phyloP scores from a whole-genome alignment of 92 coral and sea anemone genomes.

The Metridium senile region DNA sequence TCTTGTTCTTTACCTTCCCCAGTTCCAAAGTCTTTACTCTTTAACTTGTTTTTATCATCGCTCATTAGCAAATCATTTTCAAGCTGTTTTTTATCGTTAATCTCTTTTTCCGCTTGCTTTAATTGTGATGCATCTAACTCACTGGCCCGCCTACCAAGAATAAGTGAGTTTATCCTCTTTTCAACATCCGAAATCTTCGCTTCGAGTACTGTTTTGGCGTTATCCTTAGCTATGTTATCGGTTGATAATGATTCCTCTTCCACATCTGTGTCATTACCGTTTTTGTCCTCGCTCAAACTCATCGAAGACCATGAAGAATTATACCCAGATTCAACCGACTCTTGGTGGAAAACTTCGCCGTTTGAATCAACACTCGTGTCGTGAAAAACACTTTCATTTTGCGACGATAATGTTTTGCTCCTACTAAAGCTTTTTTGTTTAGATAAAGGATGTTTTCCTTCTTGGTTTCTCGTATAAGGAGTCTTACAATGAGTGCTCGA shows the following conservation, averaged over 20 bases:
- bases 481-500: slow-evolving; percentile 39
- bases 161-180: slow-evolving; percentile 50
- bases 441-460: slow-evolving; percentile 46
- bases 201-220: slow-evolving; percentile 6
- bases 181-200: slow-evolving; percentile 45
- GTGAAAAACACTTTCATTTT: background rate
- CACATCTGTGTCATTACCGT: slow-evolving; percentile 40
- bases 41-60: background rate
- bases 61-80: background rate
- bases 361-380: background rate
- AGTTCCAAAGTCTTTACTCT: background rate
- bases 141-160: slow-evolving; percentile 30
- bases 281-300: slow-evolving; percentile 49
- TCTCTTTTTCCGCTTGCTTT: background rate
- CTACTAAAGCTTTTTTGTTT: slow-evolving; percentile 66
- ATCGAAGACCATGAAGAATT: slow-evolving; percentile 75
- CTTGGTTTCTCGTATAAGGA: slow-evolving; percentile 66
- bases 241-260: slow-evolving; percentile 21
- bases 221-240: background rate
- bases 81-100: background rate
- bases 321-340: slow-evolving; percentile 74
- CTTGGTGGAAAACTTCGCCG: slow-evolving; percentile 17
- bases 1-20: background rate
- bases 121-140: background rate
- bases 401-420: slow-evolving; percentile 2